A percentile compares a stretch with the other conserved stretches of the same genome.
Evolutionary conservation across 2,113 vertebrate genomes (phyloP).

Genomic region (Dicerorhinus sumatrensis): DNA sequence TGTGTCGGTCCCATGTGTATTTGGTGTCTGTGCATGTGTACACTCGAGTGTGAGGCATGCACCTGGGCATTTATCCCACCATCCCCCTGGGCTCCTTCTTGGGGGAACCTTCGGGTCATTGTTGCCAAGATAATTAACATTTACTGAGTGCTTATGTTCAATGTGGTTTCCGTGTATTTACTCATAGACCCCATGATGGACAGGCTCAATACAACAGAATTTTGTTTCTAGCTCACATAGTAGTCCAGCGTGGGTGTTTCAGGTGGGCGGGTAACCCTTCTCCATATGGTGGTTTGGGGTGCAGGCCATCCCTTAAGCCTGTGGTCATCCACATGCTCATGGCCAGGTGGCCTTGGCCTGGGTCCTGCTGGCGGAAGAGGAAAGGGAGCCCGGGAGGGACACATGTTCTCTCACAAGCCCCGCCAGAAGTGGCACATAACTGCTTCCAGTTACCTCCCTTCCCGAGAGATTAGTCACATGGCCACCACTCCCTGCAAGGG

Average conservation of each 20-base stretch:
- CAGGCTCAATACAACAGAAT: background rate
- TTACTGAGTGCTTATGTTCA: background rate
- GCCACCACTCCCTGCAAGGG: background rate
- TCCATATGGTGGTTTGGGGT: background rate
- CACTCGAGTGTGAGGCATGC: background rate
- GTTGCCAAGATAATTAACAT: background rate
- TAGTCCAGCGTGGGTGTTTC: background rate
- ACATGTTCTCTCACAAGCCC: background rate
- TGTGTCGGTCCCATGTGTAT: conserved; percentile 3
- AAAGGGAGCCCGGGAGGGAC: background rate
- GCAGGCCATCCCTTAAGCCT: background rate
- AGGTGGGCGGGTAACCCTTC: background rate
- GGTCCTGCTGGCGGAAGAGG: background rate
- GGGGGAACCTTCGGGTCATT: background rate
- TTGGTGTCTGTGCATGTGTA: background rate
- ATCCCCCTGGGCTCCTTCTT: background rate
- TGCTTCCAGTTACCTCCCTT: too few relatives aligned
- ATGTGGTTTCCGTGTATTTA: background rate
- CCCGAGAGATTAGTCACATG: background rate
- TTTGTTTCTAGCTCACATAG: background rate
- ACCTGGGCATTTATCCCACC: background rate
- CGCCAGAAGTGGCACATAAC: fast-evolving
- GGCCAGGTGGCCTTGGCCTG: background rate
- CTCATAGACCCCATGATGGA: background rate
- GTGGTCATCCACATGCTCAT: too few relatives aligned